A percentile compares a stretch with the other conserved stretches of the same genome.
Conservation (phyloP, 2,113 vertebrate genomes). For the Syrmaticus mikado region DNA sequence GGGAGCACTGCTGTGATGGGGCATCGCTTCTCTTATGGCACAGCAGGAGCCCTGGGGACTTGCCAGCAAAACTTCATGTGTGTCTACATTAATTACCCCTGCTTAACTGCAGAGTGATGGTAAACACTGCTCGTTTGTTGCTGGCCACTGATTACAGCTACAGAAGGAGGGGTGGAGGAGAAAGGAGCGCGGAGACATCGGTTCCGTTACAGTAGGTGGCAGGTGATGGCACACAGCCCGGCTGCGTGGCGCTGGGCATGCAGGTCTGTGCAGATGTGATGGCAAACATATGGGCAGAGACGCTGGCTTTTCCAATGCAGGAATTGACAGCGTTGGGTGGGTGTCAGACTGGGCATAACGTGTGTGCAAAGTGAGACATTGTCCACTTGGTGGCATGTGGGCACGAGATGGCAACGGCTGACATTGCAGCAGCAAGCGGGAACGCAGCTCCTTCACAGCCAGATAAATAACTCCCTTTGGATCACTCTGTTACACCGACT, state of each 20-base stretch:
- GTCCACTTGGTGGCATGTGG: background rate
- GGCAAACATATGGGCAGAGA: background rate
- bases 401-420: background rate
- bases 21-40: background rate
- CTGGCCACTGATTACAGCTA: background rate
- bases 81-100: background rate
- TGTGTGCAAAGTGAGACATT: fast-evolving
- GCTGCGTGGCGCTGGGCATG: background rate
- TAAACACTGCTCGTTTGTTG: background rate
- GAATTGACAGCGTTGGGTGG: background rate
- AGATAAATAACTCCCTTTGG: background rate
- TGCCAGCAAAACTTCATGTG: background rate
- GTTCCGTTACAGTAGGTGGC: background rate
- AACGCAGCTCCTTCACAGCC: background rate
- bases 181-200: background rate
- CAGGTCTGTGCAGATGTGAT: background rate
- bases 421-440: fast-evolving
- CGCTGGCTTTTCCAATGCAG: background rate
- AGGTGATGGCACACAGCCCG: background rate
- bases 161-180: background rate
- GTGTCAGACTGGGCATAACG: background rate
- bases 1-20: background rate
- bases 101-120: background rate
- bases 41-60: background rate
- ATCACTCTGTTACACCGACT: background rate